These are phyloP conservation scores for Atlantisia rogersi DNA, from an alignment of 2,113 vertebrate species.

Conservation along the genomic window DNA sequence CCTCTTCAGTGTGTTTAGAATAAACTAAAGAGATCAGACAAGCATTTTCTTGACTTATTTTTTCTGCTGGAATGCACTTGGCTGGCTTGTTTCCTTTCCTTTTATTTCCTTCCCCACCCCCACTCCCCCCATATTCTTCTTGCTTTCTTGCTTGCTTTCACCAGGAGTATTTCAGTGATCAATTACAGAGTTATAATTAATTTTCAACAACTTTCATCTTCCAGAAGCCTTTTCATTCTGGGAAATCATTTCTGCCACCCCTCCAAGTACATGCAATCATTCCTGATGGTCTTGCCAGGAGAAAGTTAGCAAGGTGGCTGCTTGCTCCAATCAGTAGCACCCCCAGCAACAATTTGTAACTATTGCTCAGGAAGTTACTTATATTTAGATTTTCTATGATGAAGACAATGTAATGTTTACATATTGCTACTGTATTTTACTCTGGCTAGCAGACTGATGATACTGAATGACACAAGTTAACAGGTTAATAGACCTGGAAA, in stretches of 20 bases:
- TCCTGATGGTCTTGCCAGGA: neutral
- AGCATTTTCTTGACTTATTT: neutral
- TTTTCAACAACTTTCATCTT: constrained; percentile 4
- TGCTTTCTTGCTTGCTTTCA: neutral
- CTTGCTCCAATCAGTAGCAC: neutral
- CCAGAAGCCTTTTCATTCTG: neutral
- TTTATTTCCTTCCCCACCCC: no score
- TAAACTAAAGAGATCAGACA: neutral
- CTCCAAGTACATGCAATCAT: neutral
- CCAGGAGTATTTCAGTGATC: neutral
- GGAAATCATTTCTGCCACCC: neutral
- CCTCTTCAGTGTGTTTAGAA: neutral
- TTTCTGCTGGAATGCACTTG: neutral
- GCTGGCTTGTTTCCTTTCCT: neutral
- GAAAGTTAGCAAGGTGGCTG: neutral
- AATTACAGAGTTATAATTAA: constrained; percentile 21
- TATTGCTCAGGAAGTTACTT: neutral
- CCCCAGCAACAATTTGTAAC: neutral
- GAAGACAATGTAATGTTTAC: neutral
- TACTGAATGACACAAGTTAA: neutral
- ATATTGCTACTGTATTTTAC: neutral
- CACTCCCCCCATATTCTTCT: no score
- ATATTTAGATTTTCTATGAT: neutral
- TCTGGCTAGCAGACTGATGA: neutral
- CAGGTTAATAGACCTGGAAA: neutral